Conservation (phyloP, 2,113 vertebrate species). For the Microcebus jonahi region DNA sequence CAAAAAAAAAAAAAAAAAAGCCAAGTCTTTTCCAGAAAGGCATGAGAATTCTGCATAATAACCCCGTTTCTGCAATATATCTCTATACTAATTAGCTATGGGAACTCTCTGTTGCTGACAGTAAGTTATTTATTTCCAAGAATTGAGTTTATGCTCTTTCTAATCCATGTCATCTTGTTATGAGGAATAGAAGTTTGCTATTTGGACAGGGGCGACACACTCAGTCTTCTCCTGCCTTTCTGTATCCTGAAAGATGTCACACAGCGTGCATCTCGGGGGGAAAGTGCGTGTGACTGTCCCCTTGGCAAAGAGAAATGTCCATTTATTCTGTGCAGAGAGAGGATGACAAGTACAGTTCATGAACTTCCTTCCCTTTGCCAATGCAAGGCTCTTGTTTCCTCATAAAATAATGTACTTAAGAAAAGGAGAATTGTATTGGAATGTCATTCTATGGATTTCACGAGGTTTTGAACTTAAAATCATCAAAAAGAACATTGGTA, state of each 20-base stretch:
- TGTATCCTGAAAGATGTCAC: not conserved
- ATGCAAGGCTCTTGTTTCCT: not conserved
- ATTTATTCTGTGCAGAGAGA: not conserved
- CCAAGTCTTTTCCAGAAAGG: not conserved
- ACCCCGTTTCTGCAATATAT: rapidly evolving
- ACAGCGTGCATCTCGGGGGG: rapidly evolving
- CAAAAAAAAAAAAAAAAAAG: rapidly evolving
- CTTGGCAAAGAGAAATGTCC: not conserved
- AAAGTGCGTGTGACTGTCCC: rapidly evolving
- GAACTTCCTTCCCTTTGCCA: not conserved
- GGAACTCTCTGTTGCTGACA: not conserved
- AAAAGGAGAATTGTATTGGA: not conserved
- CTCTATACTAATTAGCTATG: not conserved
- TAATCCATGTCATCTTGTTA: not conserved
- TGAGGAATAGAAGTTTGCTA: not conserved
- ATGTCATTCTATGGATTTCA: rapidly evolving
- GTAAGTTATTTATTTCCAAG: not conserved
- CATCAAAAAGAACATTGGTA: no score
- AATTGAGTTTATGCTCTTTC: not conserved
- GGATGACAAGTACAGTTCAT: no score
- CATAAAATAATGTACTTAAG: not conserved
- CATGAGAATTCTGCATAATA: not conserved
- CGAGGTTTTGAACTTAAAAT: not conserved
- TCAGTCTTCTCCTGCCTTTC: not conserved
- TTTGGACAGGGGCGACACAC: not conserved